phyloP scores from a whole-genome alignment of 2,113 vertebrate species.

The Ranitomeya variabilis region DNA sequence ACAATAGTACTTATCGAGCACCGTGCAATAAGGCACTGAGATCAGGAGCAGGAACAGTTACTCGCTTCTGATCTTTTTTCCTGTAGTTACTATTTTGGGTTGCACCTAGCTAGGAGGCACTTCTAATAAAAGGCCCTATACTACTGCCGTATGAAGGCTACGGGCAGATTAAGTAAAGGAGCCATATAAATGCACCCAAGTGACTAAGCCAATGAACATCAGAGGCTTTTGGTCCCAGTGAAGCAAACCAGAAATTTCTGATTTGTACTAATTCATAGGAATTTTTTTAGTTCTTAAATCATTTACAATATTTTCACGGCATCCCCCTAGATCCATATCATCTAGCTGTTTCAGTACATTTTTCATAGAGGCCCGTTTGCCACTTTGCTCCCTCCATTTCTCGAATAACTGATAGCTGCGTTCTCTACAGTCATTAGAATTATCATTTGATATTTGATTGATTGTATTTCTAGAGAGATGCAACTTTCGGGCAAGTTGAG shows the following conservation, averaged over 20 bases:
- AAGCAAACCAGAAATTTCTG: background rate
- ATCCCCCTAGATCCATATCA: background rate
- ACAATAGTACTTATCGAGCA: background rate
- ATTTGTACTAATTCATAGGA: background rate
- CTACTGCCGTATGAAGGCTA: background rate
- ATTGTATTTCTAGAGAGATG: slow-evolving; percentile 46
- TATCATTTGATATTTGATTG: background rate
- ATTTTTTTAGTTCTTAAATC: background rate
- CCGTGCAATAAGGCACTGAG: too few species aligned
- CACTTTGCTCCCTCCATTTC: background rate
- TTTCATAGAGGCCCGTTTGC: slow-evolving; percentile 49
- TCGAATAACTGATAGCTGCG: slow-evolving; percentile 58
- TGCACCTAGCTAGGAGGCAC: background rate
- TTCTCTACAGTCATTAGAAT: slow-evolving; percentile 36
- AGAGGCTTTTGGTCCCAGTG: background rate
- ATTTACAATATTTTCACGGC: slow-evolving; percentile 27
- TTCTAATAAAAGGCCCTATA: background rate
- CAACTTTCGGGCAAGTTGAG: background rate
- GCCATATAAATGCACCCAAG: background rate
- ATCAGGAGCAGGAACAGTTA: background rate
- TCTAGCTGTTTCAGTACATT: slow-evolving; percentile 52
- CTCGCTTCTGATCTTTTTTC: background rate
- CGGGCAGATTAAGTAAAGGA: background rate
- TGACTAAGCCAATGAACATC: background rate
- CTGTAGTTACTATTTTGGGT: background rate